Conservation (phyloP, 1,140 invertebrate genomes). For the Bombus sylvicola region DNA sequence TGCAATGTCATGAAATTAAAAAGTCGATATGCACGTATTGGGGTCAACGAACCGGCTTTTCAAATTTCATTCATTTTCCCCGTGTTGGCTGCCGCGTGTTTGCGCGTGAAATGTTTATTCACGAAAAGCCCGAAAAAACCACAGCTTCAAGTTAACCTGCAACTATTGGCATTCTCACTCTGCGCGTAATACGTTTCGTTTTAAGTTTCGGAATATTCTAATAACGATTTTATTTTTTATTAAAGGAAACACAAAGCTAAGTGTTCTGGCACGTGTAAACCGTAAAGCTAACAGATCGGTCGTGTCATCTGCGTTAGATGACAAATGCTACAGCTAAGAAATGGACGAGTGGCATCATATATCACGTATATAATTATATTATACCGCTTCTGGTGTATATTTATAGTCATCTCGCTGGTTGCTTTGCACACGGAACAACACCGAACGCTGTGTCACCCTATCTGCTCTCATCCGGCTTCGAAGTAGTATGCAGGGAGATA, state of each 20-base stretch:
- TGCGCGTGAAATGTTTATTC: conserved; percentile 34
- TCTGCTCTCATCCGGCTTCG: conserved; percentile 50
- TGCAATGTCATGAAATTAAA: neutral
- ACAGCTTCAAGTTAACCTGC: neutral
- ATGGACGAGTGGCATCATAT: conserved; percentile 69
- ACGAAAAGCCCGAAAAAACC: neutral
- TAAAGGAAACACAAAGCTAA: conserved; percentile 9
- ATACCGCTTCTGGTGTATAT: conserved; percentile 71
- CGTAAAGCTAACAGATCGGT: conserved; percentile 59
- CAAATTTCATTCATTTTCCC: neutral
- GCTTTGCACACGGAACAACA: conserved; percentile 23
- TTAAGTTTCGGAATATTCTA: neutral
- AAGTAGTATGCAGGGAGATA: conserved; percentile 56
- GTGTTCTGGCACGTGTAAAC: conserved; percentile 22
- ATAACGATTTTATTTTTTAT: neutral
- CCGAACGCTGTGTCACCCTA: conserved; percentile 61
- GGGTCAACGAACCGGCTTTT: neutral
- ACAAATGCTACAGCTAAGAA: conserved; percentile 73
- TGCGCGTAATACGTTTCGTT: conserved; percentile 57
- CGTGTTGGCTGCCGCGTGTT: neutral
- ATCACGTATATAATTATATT: conserved; percentile 80
- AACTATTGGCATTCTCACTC: conserved; percentile 23
- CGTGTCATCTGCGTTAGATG: conserved; percentile 71
- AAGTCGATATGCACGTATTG: neutral
- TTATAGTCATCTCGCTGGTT: conserved; percentile 66